These are phyloP conservation scores for Cassiopea xamachana DNA, from an alignment of 30 jellyfish, hydroid and myxozoan genomes.

Conservation along the genomic window DNA sequence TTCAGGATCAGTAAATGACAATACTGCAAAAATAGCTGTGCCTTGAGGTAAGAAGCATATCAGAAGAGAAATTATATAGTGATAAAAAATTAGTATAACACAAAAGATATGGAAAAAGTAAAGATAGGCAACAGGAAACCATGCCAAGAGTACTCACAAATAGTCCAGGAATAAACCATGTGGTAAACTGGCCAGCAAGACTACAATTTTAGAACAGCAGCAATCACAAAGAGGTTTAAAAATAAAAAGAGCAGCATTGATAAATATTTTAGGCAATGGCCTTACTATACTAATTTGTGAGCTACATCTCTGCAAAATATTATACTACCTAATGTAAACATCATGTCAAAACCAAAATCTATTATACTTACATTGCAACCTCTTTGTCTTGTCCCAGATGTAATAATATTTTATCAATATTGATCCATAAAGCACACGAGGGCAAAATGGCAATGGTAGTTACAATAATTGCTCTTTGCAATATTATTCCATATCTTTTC, in stretches of 20 bases:
- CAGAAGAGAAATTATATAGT: not conserved
- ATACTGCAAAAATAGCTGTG: too few species aligned
- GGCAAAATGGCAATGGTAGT: conserved; percentile 49
- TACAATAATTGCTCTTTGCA: conserved; percentile 54
- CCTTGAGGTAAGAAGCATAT: too few species aligned
- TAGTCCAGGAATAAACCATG: conserved; percentile 35
- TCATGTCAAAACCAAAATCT: not conserved
- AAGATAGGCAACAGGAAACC: not conserved
- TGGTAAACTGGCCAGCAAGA: conserved; percentile 39
- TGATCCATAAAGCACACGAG: conserved; percentile 63
- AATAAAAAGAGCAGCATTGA: not conserved
- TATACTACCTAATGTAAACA: not conserved
- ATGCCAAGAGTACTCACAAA: conserved; percentile 7
- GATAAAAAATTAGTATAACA: not conserved
- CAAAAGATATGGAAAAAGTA: not conserved
- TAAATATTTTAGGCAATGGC: not conserved
- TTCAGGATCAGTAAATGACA: too few species aligned
- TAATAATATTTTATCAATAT: conserved; percentile 34
- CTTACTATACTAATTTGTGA: not conserved
- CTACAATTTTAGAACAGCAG: not conserved
- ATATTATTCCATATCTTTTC: conserved; percentile 57
- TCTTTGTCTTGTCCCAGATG: conserved; percentile 55
- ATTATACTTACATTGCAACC: conserved; percentile 52
- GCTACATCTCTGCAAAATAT: not conserved
- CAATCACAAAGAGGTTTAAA: not conserved